A percentile compares a stretch with the other conserved stretches of the same genome.
Evolutionary conservation across 2,888 invertebrate genomes (phyloP).

Genomic region (Salpingus planirostris): DNA sequence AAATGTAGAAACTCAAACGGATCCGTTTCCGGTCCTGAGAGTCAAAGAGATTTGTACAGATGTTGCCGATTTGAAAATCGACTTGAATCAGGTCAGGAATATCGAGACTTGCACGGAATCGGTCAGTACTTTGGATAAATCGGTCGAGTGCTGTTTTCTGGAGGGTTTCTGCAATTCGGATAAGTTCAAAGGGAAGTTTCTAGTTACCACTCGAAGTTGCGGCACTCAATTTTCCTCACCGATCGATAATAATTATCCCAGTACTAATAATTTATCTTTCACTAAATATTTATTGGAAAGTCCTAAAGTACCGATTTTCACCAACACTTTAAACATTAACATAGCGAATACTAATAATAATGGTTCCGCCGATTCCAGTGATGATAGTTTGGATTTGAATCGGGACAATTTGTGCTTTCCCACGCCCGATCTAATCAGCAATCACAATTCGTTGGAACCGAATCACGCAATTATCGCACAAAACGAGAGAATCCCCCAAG

Average conservation of each 20-base stretch:
- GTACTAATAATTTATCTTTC: slow-evolving; percentile 27
- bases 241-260: no score
- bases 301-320: slow-evolving; percentile 33
- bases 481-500: neutral
- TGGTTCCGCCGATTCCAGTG: slow-evolving; percentile 41
- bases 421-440: slow-evolving; percentile 51
- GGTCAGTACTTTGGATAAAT: slow-evolving; percentile 42
- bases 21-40: slow-evolving; percentile 41
- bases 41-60: slow-evolving; percentile 52
- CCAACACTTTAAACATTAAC: slow-evolving; percentile 51
- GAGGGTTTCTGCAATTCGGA: no score
- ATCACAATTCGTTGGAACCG: slow-evolving; percentile 46
- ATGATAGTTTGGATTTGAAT: slow-evolving; percentile 44
- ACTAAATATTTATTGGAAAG: slow-evolving; percentile 35
- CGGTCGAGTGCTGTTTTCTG: slow-evolving; percentile 42
- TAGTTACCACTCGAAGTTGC: slow-evolving; percentile 37
- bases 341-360: slow-evolving; percentile 43
- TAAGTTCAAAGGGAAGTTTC: neutral
- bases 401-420: slow-evolving; percentile 33
- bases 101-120: slow-evolving; percentile 37
- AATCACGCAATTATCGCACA: slow-evolving; percentile 15
- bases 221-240: slow-evolving; percentile 24
- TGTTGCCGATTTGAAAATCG: slow-evolving; percentile 46
- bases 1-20: slow-evolving; percentile 52
- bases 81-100: slow-evolving; percentile 36